Evolutionary conservation across 2,888 invertebrate species (phyloP).

Genomic region (Salticus scenicus): DNA sequence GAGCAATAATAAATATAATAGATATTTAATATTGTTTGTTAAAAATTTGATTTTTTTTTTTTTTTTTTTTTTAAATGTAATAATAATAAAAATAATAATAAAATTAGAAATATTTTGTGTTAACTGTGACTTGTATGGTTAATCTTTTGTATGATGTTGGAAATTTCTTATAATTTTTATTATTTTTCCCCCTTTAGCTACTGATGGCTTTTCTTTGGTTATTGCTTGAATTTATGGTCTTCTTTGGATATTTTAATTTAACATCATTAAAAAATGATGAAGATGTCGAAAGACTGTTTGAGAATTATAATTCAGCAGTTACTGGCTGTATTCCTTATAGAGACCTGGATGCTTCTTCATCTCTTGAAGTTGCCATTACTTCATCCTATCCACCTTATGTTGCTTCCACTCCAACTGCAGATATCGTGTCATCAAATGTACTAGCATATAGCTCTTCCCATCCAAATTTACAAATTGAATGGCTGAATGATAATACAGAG

Average conservation of each 20-base stretch:
- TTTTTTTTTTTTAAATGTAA: no score
- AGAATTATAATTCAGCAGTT: slow-evolving; percentile 46
- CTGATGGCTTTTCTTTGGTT: slow-evolving; percentile 77
- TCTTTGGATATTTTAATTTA: slow-evolving; percentile 51
- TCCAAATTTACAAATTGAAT: slow-evolving; percentile 56
- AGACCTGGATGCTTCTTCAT: slow-evolving; percentile 41
- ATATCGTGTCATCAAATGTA: slow-evolving; percentile 1
- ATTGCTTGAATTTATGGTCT: slow-evolving; percentile 60
- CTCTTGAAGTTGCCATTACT: slow-evolving; percentile 49
- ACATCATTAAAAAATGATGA: slow-evolving; percentile 50
- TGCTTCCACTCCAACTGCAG: slow-evolving; percentile 16
- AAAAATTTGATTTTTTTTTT: no score
- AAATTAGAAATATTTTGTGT: no score
- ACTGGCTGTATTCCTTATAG: slow-evolving; percentile 56
- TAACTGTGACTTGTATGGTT: no score
- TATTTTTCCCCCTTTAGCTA: slow-evolving; percentile 73
- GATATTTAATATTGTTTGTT: no score
- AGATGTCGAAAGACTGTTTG: slow-evolving; percentile 54
- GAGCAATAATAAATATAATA: no score
- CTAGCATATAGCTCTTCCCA: slow-evolving; percentile 41
- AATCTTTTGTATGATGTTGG: no score
- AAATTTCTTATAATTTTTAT: no score
- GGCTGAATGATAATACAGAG: slow-evolving; percentile 35
- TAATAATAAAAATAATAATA: no score
- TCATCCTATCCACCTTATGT: slow-evolving; percentile 55